Evolutionary conservation across 2,888 invertebrate genomes (phyloP).

Genomic region (Psylliodes chrysocephalus): DNA sequence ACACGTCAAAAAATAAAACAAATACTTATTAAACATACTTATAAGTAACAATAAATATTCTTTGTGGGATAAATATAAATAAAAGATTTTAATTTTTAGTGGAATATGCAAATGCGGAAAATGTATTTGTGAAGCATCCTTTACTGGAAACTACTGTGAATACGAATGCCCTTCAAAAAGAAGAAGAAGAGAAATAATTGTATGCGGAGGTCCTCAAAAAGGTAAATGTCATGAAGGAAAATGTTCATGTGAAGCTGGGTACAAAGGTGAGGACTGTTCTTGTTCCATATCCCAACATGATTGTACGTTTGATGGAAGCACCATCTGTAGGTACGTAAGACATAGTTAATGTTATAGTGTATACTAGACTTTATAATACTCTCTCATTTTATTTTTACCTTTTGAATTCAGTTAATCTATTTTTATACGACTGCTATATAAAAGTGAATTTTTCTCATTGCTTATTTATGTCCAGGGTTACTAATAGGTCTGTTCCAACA

Average conservation of each 20-base stretch:
- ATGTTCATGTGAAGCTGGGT: conserved; percentile 73
- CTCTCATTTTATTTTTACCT: too few species aligned
- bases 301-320: conserved; percentile 46
- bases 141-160: conserved; percentile 75
- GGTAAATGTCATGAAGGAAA: conserved; percentile 65
- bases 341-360: too few species aligned
- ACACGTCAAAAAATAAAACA: too few species aligned
- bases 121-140: conserved; percentile 65
- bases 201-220: conserved; percentile 58
- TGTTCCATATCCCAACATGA: conserved; percentile 63
- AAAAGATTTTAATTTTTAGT: conserved; percentile 24
- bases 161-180: conserved; percentile 72
- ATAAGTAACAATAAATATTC: too few species aligned
- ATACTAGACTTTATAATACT: too few species aligned
- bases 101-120: conserved; percentile 72
- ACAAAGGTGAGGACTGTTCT: conserved; percentile 71
- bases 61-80: too few species aligned
- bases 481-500: too few species aligned
- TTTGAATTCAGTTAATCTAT: too few species aligned
- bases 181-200: background rate
- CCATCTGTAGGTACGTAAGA: background rate
- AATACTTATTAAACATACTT: too few species aligned
- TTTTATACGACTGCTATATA: too few species aligned
- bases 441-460: too few species aligned
- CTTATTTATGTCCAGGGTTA: too few species aligned